Conservation (phyloP, 2,888 invertebrate species). For the Muschampia plurimacula region DNA sequence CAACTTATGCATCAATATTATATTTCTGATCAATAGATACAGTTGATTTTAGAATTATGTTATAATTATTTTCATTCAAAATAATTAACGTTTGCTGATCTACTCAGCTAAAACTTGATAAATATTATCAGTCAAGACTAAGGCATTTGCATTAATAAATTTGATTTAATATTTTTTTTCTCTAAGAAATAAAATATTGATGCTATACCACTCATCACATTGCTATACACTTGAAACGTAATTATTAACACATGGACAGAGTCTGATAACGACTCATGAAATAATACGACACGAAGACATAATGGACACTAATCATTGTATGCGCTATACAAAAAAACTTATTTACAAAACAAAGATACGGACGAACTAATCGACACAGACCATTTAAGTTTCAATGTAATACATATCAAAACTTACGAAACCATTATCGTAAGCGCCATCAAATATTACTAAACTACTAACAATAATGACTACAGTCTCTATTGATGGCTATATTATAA, state of each 20-base stretch:
- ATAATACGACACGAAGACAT: conserved; percentile 32
- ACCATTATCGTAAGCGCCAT: conserved; percentile 60
- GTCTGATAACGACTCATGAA: conserved; percentile 19
- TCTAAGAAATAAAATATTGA: conserved; percentile 45
- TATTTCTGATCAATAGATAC: conserved; percentile 18
- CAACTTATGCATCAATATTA: conserved; percentile 40
- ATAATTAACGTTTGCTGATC: neutral
- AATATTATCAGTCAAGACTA: conserved; percentile 13
- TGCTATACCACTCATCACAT: conserved; percentile 38
- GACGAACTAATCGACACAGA: conserved; percentile 46
- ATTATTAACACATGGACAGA: conserved; percentile 40
- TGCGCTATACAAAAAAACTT: conserved; percentile 51
- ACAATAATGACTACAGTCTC: conserved; percentile 80
- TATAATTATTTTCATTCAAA: conserved; percentile 2
- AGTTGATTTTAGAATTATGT: conserved; percentile 4
- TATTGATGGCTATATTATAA: conserved; percentile 66
- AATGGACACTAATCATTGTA: conserved; percentile 36
- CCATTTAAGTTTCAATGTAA: conserved; percentile 21
- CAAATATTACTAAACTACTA: conserved; percentile 68
- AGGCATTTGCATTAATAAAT: conserved; percentile 5
- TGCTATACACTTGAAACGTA: conserved; percentile 39
- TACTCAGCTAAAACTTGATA: conserved; percentile 7
- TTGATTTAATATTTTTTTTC: conserved; percentile 1
- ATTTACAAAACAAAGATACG: conserved; percentile 65
- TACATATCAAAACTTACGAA: conserved; percentile 30